These are phyloP conservation scores for Diploptera punctata DNA, from an alignment of 2,888 invertebrate genomes.

Conservation along the genomic window DNA sequence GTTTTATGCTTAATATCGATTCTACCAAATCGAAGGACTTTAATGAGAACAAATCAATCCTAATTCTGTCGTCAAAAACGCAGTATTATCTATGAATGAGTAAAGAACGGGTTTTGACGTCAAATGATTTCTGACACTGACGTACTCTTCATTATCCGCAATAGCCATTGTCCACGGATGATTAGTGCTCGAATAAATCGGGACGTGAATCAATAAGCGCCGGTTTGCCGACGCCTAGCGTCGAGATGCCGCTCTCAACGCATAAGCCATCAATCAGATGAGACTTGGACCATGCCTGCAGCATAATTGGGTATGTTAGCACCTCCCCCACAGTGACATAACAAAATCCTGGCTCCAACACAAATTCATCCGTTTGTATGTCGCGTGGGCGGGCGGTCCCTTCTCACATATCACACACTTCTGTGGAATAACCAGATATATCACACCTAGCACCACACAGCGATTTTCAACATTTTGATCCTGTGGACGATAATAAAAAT, in stretches of 20 bases:
- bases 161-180: constrained; percentile 5
- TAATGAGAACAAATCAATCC: too few species aligned
- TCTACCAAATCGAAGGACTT: too few species aligned
- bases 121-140: neutral
- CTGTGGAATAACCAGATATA: too few species aligned
- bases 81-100: too few species aligned
- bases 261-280: constrained; percentile 13
- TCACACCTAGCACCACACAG: too few species aligned
- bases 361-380: constrained; percentile 5
- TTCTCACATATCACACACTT: constrained; percentile 7
- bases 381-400: neutral
- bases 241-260: neutral
- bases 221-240: neutral
- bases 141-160: neutral
- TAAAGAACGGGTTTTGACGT: too few species aligned
- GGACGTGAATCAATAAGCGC: neutral
- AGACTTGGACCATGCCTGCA: neutral
- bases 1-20: too few species aligned
- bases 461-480: too few species aligned
- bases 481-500: too few species aligned
- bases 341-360: neutral
- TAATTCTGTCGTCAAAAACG: too few species aligned
- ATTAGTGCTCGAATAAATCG: neutral
- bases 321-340: neutral
- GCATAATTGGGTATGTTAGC: constrained; percentile 16